These are phyloP conservation scores for Siderastrea radians DNA, from an alignment of 92 coral and sea anemone species.

Conservation along the genomic window DNA sequence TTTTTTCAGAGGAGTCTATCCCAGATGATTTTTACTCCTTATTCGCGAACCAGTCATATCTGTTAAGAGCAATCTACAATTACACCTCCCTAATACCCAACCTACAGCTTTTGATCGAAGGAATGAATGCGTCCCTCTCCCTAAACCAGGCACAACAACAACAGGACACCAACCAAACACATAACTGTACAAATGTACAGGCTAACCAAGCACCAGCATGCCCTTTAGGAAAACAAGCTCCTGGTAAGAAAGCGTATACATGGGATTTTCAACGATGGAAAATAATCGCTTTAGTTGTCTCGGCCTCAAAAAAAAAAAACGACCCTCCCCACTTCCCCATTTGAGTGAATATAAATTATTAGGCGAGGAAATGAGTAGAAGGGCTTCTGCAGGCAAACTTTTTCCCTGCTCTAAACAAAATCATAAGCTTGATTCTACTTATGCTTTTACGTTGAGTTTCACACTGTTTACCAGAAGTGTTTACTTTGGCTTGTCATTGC, in stretches of 20 bases:
- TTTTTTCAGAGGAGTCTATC: conserved; percentile 37
- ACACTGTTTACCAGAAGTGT: too few species aligned
- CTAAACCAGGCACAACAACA: neutral
- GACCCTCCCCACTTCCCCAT: too few species aligned
- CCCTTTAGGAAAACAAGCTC: conserved; percentile 1
- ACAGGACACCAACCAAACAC: neutral
- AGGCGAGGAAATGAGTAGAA: too few species aligned
- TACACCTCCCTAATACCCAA: conserved; percentile 64
- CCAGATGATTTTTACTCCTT: conserved; percentile 7
- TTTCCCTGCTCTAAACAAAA: too few species aligned
- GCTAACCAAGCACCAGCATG: neutral
- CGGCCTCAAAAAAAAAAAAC: too few species aligned
- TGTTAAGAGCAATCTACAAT: conserved; percentile 58
- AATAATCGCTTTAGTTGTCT: neutral
- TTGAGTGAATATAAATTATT: too few species aligned
- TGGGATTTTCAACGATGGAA: too few species aligned
- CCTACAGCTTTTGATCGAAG: conserved; percentile 18
- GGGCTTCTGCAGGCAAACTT: too few species aligned
- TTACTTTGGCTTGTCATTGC: too few species aligned
- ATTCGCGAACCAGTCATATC: conserved; percentile 49
- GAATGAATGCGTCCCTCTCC: neutral
- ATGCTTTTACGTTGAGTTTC: too few species aligned
- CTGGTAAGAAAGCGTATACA: conserved; percentile 9
- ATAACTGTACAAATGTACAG: conserved; percentile 19
- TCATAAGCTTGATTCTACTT: too few species aligned